Evolutionary conservation across 2,797 vertebrate species (phyloP).

Genomic region (Aeoliscus strigatus): DNA sequence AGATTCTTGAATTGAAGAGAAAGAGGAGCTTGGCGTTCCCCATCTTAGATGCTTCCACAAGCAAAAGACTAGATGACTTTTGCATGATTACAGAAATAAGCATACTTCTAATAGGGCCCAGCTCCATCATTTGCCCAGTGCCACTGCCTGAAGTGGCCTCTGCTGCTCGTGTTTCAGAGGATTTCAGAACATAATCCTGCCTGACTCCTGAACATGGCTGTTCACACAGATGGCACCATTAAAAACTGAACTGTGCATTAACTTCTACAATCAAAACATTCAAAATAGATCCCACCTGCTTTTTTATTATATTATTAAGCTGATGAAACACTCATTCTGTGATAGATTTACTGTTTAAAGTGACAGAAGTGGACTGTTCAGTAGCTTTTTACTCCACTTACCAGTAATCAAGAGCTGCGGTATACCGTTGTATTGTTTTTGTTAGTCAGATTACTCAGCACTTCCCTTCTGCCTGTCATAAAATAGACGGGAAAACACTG

Average conservation of each 20-base stretch:
- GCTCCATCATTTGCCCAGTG: slow-evolving; percentile 52
- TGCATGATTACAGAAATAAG: slow-evolving; percentile 76
- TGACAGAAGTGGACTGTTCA: slow-evolving; percentile 36
- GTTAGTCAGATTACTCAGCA: slow-evolving; percentile 66
- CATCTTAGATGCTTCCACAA: slow-evolving; percentile 58
- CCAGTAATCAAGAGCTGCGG: slow-evolving; percentile 23
- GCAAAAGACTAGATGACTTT: slow-evolving; percentile 64
- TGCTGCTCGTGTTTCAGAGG: slow-evolving; percentile 59
- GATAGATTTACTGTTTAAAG: slow-evolving; percentile 26
- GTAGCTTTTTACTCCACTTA: slow-evolving; percentile 22
- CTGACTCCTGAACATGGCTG: slow-evolving; percentile 47
- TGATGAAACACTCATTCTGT: slow-evolving; percentile 4
- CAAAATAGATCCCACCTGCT: too few species aligned
- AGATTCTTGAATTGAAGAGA: slow-evolving; percentile 28
- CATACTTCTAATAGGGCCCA: slow-evolving; percentile 50
- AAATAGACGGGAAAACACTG: slow-evolving; percentile 41
- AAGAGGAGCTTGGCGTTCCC: slow-evolving; percentile 42
- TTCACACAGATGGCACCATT: slow-evolving; percentile 23
- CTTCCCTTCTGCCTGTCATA: slow-evolving; percentile 55
- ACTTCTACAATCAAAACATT: slow-evolving; percentile 18
- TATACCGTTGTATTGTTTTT: slow-evolving; percentile 41
- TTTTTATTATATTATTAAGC: slow-evolving; percentile 33
- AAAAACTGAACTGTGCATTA: slow-evolving; percentile 20
- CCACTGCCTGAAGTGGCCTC: slow-evolving; percentile 58
- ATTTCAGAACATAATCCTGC: slow-evolving; percentile 62